These are phyloP conservation scores for Coregonus suidteri DNA, from an alignment of 2,797 vertebrate species.

Conservation along the genomic window DNA sequence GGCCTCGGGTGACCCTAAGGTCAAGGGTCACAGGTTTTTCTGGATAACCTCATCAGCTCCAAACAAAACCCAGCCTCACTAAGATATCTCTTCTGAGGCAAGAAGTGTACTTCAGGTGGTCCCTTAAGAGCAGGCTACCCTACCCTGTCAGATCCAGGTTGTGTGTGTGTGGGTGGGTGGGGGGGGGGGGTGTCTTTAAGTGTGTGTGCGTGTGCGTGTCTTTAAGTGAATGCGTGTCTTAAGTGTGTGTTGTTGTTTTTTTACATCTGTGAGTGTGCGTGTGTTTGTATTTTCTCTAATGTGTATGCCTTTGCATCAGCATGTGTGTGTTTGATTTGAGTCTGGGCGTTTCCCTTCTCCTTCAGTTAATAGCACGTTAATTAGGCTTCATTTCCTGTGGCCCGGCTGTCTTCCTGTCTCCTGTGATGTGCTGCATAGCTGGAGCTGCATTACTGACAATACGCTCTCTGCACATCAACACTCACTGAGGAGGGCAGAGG, in stretches of 20 bases:
- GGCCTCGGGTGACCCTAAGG: neutral
- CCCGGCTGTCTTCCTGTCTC: neutral
- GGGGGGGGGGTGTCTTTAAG: neutral
- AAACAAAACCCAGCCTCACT: neutral
- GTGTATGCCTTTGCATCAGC: neutral
- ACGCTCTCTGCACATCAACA: neutral
- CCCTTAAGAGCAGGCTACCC: conserved; percentile 26
- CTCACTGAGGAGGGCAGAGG: neutral
- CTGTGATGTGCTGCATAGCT: neutral
- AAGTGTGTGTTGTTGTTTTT: conserved; percentile 1
- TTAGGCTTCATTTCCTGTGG: conserved; percentile 2
- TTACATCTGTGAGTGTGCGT: neutral
- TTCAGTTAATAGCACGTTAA: conserved; percentile 8
- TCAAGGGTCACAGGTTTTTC: conserved; percentile 52
- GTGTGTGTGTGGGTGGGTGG: neutral
- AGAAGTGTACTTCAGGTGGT: conserved; percentile 42
- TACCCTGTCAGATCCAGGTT: too few relatives aligned
- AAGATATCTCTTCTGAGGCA: conserved; percentile 30
- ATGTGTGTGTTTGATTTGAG: neutral
- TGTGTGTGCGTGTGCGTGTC: neutral
- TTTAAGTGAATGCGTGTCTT: neutral
- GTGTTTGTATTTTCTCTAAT: neutral
- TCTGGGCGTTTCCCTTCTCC: neutral
- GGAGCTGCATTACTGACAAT: neutral
- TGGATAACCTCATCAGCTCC: conserved; percentile 52